Conservation (phyloP, 37 sponge, comb jelly and placozoan genomes). For the Chondrosia reniformis region DNA sequence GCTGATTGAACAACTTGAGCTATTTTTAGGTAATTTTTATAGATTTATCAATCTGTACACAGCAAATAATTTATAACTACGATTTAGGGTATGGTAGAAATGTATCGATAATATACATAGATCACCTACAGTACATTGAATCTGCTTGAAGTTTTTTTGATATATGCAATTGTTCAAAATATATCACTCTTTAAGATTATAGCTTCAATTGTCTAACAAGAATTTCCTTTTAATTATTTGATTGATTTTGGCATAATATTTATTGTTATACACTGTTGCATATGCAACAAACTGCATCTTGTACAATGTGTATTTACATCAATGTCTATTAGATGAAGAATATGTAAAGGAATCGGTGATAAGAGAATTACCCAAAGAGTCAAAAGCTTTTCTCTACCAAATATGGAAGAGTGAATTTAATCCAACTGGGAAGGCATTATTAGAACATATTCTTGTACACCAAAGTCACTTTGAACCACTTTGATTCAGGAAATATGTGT, state of each 20-base stretch:
- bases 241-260: neutral
- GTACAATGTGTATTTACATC: neutral
- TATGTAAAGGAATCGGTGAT: neutral
- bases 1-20: constrained; percentile 55
- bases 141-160: too few species aligned
- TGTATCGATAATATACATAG: too few species aligned
- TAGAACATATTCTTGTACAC: constrained; percentile 34
- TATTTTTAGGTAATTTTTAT: constrained; percentile 37
- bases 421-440: constrained; percentile 57
- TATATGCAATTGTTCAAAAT: too few species aligned
- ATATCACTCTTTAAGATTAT: too few species aligned
- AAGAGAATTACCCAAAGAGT: neutral
- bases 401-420: constrained; percentile 65
- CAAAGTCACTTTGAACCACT: constrained; percentile 33
- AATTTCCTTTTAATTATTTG: neutral
- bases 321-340: constrained; percentile 17
- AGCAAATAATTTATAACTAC: too few species aligned
- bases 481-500: too few species aligned
- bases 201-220: neutral
- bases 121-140: too few species aligned
- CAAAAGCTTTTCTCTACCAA: neutral
- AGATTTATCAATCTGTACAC: neutral
- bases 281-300: neutral
- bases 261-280: neutral
- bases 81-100: too few species aligned